A percentile compares a stretch with the other conserved stretches of the same genome.
These are phyloP conservation scores for Ellobium chinense DNA, from an alignment of 2,888 invertebrate genomes.

Conservation along the genomic window DNA sequence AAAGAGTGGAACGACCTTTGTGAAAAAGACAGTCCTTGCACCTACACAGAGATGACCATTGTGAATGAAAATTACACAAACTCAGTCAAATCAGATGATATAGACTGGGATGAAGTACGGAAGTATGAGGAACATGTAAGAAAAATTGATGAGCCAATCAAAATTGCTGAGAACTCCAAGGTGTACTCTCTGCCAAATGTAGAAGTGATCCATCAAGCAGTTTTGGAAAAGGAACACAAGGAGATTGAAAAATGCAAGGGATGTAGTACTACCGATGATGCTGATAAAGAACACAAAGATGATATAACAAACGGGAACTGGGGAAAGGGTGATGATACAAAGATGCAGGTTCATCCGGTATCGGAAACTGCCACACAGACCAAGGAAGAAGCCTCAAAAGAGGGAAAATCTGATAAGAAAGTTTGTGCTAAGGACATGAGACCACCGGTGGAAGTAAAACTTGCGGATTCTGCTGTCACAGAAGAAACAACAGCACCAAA, in stretches of 20 bases:
- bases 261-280: neutral
- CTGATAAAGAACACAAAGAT: neutral
- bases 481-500: neutral
- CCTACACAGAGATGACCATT: constrained; percentile 21
- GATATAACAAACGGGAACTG: constrained; percentile 11
- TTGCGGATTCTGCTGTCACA: neutral
- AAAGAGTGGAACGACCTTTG: neutral
- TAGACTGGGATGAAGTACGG: constrained; percentile 37
- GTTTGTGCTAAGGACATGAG: neutral
- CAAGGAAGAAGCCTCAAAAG: neutral
- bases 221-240: neutral
- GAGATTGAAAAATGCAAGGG: too few relatives aligned
- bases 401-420: neutral
- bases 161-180: constrained; percentile 19
- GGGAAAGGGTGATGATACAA: neutral
- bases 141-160: constrained; percentile 39
- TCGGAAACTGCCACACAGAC: neutral
- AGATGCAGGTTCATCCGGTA: neutral
- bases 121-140: constrained; percentile 35
- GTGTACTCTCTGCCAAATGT: constrained; percentile 38
- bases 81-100: constrained; percentile 39
- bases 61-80: constrained; percentile 40
- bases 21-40: neutral
- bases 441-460: neutral
- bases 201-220: constrained; percentile 15